A percentile compares a stretch with the other conserved stretches of the same genome.
These are phyloP conservation scores for Lasioglossum morio DNA, from an alignment of 2,888 invertebrate species.

Conservation along the genomic window DNA sequence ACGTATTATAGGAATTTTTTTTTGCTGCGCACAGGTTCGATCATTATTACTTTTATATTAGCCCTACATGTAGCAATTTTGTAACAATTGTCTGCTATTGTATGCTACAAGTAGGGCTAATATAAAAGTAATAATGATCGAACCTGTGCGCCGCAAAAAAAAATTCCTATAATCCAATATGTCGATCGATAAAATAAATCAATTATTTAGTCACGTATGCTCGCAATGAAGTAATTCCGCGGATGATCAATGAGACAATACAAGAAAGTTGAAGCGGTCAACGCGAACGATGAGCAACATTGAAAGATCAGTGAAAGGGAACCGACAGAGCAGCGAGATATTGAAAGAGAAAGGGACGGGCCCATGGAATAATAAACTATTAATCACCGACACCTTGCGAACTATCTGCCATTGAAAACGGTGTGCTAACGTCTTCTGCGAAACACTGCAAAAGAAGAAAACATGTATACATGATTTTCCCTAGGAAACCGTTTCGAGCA, in stretches of 20 bases:
- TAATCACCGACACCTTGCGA: neutral
- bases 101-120: too few species aligned
- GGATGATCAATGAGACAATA: neutral
- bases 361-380: neutral
- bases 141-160: too few species aligned
- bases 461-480: neutral
- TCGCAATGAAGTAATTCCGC: neutral
- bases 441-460: neutral
- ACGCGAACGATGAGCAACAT: neutral
- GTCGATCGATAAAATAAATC: too few species aligned
- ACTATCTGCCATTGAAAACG: neutral
- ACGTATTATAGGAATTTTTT: too few species aligned
- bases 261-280: neutral
- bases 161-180: too few species aligned
- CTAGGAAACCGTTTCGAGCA: neutral
- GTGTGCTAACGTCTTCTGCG: neutral
- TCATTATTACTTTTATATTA: too few species aligned
- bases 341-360: neutral
- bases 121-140: too few species aligned
- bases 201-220: too few species aligned
- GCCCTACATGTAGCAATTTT: too few species aligned
- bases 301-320: neutral
- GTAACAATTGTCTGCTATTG: too few species aligned
- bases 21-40: too few species aligned
- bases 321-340: neutral